A percentile compares a stretch with the other conserved stretches of the same genome.
phyloP scores from a whole-genome alignment of 2,113 vertebrate genomes.

The Archocentrus centrarchus region DNA sequence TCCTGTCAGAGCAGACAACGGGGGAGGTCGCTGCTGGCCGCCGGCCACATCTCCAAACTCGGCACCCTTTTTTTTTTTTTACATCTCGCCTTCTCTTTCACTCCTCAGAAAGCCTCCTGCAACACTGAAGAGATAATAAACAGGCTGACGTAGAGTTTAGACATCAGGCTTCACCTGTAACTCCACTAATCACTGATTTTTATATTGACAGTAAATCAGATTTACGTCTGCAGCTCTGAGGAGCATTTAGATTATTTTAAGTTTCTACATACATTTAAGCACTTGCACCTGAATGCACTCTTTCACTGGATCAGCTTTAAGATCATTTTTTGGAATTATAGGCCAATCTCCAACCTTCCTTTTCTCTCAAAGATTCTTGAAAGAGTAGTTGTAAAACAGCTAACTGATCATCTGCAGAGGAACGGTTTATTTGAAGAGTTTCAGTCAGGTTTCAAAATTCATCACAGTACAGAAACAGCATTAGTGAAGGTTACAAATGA shows the following conservation, averaged over 20 bases:
- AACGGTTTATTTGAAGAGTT: too few species aligned
- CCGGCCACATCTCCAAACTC: neutral
- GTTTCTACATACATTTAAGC: neutral
- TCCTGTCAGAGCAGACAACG: neutral
- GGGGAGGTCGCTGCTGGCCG: conserved; percentile 37
- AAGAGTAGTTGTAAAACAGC: too few species aligned
- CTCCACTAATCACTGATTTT: neutral
- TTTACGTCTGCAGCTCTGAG: neutral
- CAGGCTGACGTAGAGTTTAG: neutral
- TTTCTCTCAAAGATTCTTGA: too few species aligned
- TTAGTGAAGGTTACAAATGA: too few species aligned
- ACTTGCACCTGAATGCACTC: too few species aligned
- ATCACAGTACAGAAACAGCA: too few species aligned
- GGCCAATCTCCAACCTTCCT: too few species aligned
- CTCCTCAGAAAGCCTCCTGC: neutral
- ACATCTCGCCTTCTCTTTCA: neutral
- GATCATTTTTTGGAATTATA: too few species aligned
- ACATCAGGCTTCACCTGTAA: neutral
- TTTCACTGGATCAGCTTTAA: neutral
- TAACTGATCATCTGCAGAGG: too few species aligned
- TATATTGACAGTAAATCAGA: neutral
- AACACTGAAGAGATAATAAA: neutral
- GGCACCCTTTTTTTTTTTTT: neutral
- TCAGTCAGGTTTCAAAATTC: too few species aligned
- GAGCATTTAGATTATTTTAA: neutral